Percentiles rank a stretch among this genome's conserved stretches.
phyloP scores from a whole-genome alignment of 2,797 vertebrate species.

The Euthynnus affinis region DNA sequence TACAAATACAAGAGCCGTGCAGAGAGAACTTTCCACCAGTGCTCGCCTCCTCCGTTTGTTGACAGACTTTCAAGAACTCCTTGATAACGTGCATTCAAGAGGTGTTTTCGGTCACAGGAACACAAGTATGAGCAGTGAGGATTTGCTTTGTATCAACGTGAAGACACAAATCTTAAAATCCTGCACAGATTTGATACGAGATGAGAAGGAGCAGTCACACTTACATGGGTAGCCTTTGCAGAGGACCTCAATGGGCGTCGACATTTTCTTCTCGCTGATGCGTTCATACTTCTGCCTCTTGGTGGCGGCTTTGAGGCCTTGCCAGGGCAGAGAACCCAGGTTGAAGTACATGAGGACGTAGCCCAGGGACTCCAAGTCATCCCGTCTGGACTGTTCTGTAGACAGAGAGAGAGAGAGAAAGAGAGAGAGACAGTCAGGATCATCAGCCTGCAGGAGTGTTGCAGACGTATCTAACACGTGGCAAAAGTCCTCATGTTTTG shows the following conservation, averaged over 20 bases:
- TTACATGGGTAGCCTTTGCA: slow-evolving; percentile 90
- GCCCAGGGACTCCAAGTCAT: slow-evolving; percentile 96
- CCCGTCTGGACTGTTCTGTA: slow-evolving; percentile 95
- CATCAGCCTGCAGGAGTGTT: neutral
- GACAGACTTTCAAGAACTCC: neutral
- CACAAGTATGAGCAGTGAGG: neutral
- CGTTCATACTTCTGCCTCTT: slow-evolving; percentile 98
- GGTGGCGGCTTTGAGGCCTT: slow-evolving; percentile 96
- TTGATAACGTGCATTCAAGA: neutral
- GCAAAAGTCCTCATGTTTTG: neutral
- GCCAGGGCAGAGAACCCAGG: slow-evolving; percentile 97
- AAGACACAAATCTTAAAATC: neutral
- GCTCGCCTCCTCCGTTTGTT: too few relatives aligned
- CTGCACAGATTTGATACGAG: neutral
- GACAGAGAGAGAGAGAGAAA: neutral
- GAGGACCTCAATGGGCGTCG: slow-evolving; percentile 96
- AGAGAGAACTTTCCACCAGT: neutral
- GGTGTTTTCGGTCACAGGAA: neutral
- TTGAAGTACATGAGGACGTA: slow-evolving; percentile 99
- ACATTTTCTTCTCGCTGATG: slow-evolving; percentile 99
- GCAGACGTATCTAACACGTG: too few relatives aligned
- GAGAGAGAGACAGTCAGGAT: neutral
- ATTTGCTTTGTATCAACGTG: neutral
- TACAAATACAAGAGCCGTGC: neutral
- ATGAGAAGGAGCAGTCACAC: neutral